phyloP scores from a whole-genome alignment of 2,888 invertebrate species.

The Drosophila infuscata region DNA sequence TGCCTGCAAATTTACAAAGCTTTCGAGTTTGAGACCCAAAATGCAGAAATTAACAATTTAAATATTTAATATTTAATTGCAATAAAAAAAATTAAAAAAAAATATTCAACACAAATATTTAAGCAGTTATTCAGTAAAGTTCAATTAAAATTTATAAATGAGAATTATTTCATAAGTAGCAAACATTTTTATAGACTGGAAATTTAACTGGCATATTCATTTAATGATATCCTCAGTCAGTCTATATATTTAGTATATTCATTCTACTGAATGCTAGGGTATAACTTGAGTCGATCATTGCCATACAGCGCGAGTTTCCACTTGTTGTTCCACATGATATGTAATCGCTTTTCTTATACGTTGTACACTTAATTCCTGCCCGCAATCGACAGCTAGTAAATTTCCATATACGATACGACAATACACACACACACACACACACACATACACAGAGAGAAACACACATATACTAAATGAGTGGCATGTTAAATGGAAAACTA shows the following conservation, averaged over 20 bases:
- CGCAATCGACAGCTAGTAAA: constrained; percentile 68
- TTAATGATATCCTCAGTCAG: neutral
- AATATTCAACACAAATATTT: neutral
- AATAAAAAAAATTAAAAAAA: too few species aligned
- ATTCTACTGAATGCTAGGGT: constrained; percentile 11
- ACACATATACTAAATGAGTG: neutral
- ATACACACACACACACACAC: constrained; percentile 6
- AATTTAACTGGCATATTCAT: neutral
- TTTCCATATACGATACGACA: constrained; percentile 65
- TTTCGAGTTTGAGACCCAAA: neutral
- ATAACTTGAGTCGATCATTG: constrained; percentile 12
- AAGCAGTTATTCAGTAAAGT: neutral
- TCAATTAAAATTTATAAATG: neutral
- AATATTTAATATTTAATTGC: too few species aligned
- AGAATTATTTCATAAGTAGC: neutral
- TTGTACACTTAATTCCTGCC: constrained; percentile 27
- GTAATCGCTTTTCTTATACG: constrained; percentile 68
- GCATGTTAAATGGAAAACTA: constrained; percentile 30
- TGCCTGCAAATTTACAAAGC: neutral
- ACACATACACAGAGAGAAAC: neutral
- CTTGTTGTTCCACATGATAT: constrained; percentile 44
- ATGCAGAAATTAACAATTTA: neutral
- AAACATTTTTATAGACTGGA: neutral
- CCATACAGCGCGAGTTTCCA: neutral
- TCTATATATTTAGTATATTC: neutral